Conservation (phyloP, 2,888 invertebrate genomes). For the Rhingia rostrata region DNA sequence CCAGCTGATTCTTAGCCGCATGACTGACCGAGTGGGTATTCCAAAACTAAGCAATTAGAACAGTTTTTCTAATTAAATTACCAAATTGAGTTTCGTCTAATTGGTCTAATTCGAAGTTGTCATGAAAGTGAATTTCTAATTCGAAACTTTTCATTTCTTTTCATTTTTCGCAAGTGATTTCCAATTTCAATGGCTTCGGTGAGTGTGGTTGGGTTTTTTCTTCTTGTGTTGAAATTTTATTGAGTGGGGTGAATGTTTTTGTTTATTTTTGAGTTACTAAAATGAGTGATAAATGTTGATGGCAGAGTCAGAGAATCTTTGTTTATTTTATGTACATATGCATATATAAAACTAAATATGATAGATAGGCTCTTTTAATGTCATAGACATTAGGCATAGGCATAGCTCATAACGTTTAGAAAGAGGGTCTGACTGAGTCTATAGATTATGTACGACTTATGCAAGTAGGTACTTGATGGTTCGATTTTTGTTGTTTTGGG, state of each 20-base stretch:
- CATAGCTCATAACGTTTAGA: too few species aligned
- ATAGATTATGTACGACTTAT: not conserved
- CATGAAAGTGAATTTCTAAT: constrained; percentile 26
- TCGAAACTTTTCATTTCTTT: not conserved
- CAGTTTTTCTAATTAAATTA: constrained; percentile 37
- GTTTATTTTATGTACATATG: too few species aligned
- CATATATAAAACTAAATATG: too few species aligned
- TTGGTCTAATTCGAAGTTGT: constrained; percentile 18
- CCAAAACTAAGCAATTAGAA: constrained; percentile 5
- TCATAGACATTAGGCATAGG: too few species aligned
- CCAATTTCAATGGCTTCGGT: not conserved
- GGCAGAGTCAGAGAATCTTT: too few species aligned
- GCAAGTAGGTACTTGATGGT: not conserved
- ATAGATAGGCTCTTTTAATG: too few species aligned
- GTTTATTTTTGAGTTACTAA: too few species aligned
- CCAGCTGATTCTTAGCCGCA: not conserved
- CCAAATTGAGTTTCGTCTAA: constrained; percentile 15
- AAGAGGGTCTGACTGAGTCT: not conserved
- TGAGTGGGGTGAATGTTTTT: constrained; percentile 45
- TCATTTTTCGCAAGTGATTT: not conserved
- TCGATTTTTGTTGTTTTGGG: constrained; percentile 15
- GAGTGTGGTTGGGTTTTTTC: not conserved
- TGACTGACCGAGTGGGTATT: not conserved
- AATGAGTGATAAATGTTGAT: too few species aligned
- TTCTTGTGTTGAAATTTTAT: not conserved